These are phyloP conservation scores for Trematomus bernacchii DNA, from an alignment of 2,797 vertebrate species.

Conservation along the genomic window DNA sequence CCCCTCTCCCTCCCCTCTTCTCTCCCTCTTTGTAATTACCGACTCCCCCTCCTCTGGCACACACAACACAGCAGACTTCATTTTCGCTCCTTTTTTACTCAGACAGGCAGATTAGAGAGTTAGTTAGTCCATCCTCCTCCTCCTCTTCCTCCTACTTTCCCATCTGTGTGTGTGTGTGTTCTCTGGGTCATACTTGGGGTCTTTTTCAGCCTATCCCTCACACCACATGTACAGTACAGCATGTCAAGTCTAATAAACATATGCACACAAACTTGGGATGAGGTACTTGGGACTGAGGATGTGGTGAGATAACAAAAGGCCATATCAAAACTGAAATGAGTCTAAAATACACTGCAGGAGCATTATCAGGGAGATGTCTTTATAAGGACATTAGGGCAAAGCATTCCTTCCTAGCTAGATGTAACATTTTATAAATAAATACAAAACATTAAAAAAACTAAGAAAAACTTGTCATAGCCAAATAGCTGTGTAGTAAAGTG, in stretches of 20 bases:
- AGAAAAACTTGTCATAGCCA: background rate
- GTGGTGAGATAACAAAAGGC: background rate
- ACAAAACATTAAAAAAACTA: background rate
- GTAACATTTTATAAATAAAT: background rate
- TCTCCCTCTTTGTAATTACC: slow-evolving; percentile 63
- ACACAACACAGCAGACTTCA: slow-evolving; percentile 45
- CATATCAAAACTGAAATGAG: background rate
- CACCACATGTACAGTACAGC: background rate
- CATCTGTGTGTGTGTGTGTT: slow-evolving; percentile 1
- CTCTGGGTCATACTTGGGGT: background rate
- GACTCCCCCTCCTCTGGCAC: slow-evolving; percentile 58
- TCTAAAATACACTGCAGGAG: background rate
- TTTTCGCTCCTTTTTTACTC: slow-evolving; percentile 45
- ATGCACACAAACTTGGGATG: background rate
- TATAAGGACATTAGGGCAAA: background rate
- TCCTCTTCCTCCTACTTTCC: slow-evolving; percentile 23
- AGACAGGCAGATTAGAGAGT: slow-evolving; percentile 66
- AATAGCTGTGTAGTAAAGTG: too few relatives aligned
- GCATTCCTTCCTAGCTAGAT: background rate
- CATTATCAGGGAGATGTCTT: background rate
- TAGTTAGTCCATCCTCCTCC: slow-evolving; percentile 33
- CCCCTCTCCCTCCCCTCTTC: slow-evolving; percentile 31
- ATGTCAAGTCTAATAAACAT: background rate
- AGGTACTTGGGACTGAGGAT: background rate
- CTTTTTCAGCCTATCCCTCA: background rate